These are phyloP conservation scores for Panthera tigris DNA, from an alignment of 2,113 vertebrate genomes.

Conservation along the genomic window DNA sequence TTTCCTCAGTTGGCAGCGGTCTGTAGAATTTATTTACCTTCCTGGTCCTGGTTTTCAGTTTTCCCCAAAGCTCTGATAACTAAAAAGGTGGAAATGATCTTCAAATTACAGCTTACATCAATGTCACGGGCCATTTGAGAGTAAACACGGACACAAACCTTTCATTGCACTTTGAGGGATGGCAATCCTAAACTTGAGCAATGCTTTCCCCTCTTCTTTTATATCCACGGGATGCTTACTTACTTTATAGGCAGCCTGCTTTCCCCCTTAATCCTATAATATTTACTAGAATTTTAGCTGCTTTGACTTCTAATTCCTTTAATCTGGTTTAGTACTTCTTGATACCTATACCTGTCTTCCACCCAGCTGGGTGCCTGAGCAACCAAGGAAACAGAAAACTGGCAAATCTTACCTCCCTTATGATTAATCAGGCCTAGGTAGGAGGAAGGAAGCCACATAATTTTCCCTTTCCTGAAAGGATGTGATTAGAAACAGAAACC, in stretches of 20 bases:
- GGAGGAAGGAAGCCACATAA: not conserved
- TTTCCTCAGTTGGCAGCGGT: not conserved
- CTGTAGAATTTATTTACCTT: slow-evolving; percentile 50
- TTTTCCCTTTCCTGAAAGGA: not conserved
- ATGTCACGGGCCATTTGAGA: slow-evolving; percentile 5
- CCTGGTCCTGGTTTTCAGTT: not conserved
- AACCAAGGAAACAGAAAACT: not conserved
- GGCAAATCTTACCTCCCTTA: not conserved
- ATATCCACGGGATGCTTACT: not conserved
- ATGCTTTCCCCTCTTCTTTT: not conserved
- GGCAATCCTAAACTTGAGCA: not conserved
- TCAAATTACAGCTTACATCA: slow-evolving; percentile 40
- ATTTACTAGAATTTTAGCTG: not conserved
- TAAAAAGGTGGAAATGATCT: slow-evolving; percentile 31
- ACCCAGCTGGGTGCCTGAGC: not conserved
- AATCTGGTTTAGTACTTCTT: slow-evolving; percentile 7
- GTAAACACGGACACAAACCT: not conserved
- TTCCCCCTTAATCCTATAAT: not conserved
- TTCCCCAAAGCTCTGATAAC: not conserved
- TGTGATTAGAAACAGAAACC: not conserved
- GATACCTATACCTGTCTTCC: not conserved
- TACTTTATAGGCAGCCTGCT: not conserved
- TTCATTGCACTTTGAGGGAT: not conserved
- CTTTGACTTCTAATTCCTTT: slow-evolving; percentile 59
- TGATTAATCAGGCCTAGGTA: slow-evolving; percentile 1